These are phyloP conservation scores for Heliconius hortense DNA, from an alignment of 2,888 invertebrate genomes.

Conservation along the genomic window DNA sequence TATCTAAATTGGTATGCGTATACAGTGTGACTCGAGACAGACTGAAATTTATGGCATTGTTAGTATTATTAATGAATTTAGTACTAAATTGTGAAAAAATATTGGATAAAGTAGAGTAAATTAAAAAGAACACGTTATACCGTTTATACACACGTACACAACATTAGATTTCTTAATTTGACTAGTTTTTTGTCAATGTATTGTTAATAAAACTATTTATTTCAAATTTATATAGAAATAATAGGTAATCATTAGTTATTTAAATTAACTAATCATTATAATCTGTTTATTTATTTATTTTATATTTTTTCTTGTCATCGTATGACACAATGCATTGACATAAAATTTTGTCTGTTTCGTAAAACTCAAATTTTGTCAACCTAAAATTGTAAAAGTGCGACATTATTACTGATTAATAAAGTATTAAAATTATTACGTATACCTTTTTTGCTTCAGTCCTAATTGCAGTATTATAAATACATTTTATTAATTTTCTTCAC, in stretches of 20 bases:
- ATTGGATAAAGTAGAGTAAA: constrained; percentile 6
- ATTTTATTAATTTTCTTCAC: not conserved
- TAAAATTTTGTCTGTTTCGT: not conserved
- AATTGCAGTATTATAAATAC: not conserved
- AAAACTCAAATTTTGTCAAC: not conserved
- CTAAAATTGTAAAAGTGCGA: constrained; percentile 12
- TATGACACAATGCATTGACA: not conserved
- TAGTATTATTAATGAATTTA: constrained; percentile 18
- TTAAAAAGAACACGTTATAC: not conserved
- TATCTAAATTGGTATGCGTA: constrained; percentile 44
- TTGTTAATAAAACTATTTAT: not conserved
- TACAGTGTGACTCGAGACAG: constrained; percentile 43
- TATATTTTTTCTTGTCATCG: not conserved
- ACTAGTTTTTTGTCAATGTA: not conserved
- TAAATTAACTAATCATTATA: not conserved
- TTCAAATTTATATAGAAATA: not conserved
- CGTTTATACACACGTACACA: not conserved
- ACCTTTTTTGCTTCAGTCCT: constrained; percentile 16
- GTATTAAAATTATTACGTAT: constrained; percentile 12
- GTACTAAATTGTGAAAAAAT: constrained; percentile 8
- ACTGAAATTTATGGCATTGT: constrained; percentile 35
- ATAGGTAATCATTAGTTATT: not conserved
- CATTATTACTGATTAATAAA: constrained; percentile 11
- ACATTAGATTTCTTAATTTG: not conserved
- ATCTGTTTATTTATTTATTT: not conserved